These are phyloP conservation scores for Gobionotothen gibberifrons DNA, from an alignment of 2,797 vertebrate species.

Conservation along the genomic window DNA sequence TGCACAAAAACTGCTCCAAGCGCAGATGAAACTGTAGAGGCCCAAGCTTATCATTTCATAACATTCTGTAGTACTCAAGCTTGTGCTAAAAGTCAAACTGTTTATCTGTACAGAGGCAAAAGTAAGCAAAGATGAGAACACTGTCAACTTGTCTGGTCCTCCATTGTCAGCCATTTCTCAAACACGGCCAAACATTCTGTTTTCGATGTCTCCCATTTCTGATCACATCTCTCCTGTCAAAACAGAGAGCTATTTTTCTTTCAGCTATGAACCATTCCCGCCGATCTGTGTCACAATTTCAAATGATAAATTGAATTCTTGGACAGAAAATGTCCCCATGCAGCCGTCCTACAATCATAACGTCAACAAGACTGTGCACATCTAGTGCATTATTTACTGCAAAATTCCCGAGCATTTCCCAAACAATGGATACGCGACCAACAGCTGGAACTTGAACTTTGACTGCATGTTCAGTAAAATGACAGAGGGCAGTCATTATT, in stretches of 20 bases:
- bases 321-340: conserved; percentile 41
- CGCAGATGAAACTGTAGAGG: conserved; percentile 22
- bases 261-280: conserved; percentile 65
- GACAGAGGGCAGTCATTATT: conserved; percentile 23
- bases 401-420: conserved; percentile 11
- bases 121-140: conserved; percentile 24
- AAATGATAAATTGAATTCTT: conserved; percentile 59
- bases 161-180: conserved; percentile 67
- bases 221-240: conserved; percentile 63
- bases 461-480: conserved; percentile 33
- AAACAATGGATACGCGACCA: conserved; percentile 6
- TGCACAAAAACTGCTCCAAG: conserved; percentile 37
- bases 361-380: conserved; percentile 32
- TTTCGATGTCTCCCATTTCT: conserved; percentile 46
- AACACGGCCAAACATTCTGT: conserved; percentile 60
- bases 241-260: conserved; percentile 60
- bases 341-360: conserved; percentile 40
- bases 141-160: conserved; percentile 66
- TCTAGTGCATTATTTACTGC: conserved; percentile 35
- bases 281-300: conserved; percentile 65
- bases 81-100: conserved; percentile 36
- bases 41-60: conserved; percentile 27
- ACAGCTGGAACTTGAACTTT: conserved; percentile 30
- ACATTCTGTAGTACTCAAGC: conserved; percentile 18
- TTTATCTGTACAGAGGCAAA: conserved; percentile 27